A percentile compares a stretch with the other conserved stretches of the same genome.
phyloP scores from a whole-genome alignment of 2,797 vertebrate genomes.

The Strix occidentalis region DNA sequence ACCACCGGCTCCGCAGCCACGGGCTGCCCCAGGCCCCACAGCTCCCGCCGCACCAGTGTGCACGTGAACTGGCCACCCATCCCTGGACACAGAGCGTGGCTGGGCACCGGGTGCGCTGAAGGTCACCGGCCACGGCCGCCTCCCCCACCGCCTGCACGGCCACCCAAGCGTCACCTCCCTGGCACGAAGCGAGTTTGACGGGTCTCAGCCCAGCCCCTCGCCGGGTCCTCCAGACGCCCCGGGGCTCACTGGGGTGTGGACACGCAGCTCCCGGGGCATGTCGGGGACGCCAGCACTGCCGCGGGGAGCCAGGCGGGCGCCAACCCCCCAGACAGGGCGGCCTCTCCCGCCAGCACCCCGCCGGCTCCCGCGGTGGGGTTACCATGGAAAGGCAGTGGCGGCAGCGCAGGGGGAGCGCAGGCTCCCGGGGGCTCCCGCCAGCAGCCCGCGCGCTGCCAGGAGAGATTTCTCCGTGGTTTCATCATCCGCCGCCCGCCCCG shows the following conservation, averaged over 20 bases:
- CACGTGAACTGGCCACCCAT: not conserved
- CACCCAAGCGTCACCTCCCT: slow-evolving; percentile 20
- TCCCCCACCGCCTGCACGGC: not conserved
- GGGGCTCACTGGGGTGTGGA: slow-evolving; percentile 49
- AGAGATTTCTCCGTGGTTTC: slow-evolving; percentile 75
- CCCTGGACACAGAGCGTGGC: not conserved
- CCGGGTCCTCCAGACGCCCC: not conserved
- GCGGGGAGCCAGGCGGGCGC: not conserved
- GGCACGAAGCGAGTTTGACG: slow-evolving; percentile 39
- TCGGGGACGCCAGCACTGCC: not conserved
- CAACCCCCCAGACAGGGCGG: not conserved
- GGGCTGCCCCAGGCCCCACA: not conserved
- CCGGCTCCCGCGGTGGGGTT: slow-evolving; percentile 1
- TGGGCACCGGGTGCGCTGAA: not conserved
- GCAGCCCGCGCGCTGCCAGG: slow-evolving; percentile 59
- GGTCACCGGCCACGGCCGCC: not conserved
- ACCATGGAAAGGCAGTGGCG: not conserved
- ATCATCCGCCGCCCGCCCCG: slow-evolving; percentile 63
- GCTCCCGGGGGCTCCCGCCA: slow-evolving; percentile 54
- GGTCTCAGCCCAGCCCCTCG: slow-evolving; percentile 43
- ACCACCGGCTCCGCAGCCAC: not conserved
- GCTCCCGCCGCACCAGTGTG: not conserved
- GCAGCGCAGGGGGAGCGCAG: slow-evolving; percentile 4
- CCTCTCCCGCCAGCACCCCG: not conserved
- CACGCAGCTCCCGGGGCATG: slow-evolving; percentile 1